Evolutionary conservation across 2,888 invertebrate genomes (phyloP), one percentile per base, ranked within the genome.

Genomic region (Julus scandinavius): DNA sequence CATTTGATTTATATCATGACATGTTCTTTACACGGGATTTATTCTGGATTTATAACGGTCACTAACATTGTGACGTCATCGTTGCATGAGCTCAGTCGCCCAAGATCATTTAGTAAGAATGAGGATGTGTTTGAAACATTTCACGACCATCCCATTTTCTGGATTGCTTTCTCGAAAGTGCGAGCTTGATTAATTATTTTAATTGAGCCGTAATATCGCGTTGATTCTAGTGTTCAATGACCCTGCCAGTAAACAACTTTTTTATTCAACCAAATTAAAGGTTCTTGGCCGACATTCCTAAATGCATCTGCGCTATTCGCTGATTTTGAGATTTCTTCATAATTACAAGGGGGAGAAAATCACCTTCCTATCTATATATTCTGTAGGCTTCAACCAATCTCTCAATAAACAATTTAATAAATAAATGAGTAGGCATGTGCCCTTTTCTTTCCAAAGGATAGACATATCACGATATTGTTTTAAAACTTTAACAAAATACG

Each of bases 181-280:
- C 20, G 29, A 20, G 72, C 17, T 72, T 72, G 29, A 72, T 72
- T 72, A 72, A 72, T 72, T 72, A 72, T 72, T 72, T 72, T 29
- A n/a, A 29, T 29, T 72, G 29, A 17, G 20, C 72, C 29, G 4
- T 72, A 72, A 72, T 63, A 63, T 20, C 1, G 72, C 58, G 58
- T 0, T 63, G 58, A n/a, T 45, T 45, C 45, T 45, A 2, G 45
- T 54, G 54, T 54, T 54, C 72, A 72, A 72, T 29, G 72, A 72
- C 72, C 72, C 72, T 72, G 72, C 29, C 72, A 72, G 72, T 72
- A 4, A 72, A 72, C 72, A 72, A 72, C 72, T 72, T 72, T 63
- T 72, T 72, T 29, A 6, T 11, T 11, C 29, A 20, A 5, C 2
- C 9, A 29, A 72, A 72, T 72, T 72, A 72, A 72, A n/a, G 72